phyloP scores from a whole-genome alignment of 1,140 invertebrate genomes.

The Octopus sinensis region DNA sequence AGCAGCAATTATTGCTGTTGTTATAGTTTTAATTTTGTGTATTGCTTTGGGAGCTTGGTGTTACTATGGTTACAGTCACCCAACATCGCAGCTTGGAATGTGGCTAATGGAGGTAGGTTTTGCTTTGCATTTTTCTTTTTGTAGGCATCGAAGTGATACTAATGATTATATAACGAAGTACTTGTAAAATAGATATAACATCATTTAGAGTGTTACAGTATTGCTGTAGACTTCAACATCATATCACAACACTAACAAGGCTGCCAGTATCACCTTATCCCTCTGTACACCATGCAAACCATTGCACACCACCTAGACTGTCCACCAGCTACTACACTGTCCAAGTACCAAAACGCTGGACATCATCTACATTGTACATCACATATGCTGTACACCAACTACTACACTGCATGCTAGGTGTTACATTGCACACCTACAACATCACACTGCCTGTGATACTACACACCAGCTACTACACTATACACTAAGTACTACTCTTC shows the following conservation, averaged over 20 bases:
- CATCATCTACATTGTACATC: too few species aligned
- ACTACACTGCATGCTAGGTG: too few species aligned
- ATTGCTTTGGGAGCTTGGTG: conserved; percentile 71
- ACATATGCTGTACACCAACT: too few species aligned
- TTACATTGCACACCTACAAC: too few species aligned
- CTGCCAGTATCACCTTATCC: too few species aligned
- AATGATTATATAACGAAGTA: neutral
- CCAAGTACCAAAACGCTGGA: too few species aligned
- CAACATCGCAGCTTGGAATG: conserved; percentile 90
- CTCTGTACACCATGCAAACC: too few species aligned
- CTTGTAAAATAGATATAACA: neutral
- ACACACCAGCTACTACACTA: too few species aligned
- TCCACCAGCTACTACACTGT: too few species aligned
- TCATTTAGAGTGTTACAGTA: neutral
- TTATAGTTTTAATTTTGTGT: conserved; percentile 68
- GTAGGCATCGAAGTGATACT: neutral
- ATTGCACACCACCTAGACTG: too few species aligned
- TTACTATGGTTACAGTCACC: conserved; percentile 91
- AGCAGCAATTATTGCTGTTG: conserved; percentile 52
- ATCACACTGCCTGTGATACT: too few species aligned
- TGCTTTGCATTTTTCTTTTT: conserved; percentile 15
- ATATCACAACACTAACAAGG: neutral
- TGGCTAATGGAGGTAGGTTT: conserved; percentile 86
- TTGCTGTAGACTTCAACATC: neutral
- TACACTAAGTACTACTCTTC: too few species aligned